Evolutionary conservation across 1,140 invertebrate genomes (phyloP).

Genomic region (Thereuonema tuberculata): DNA sequence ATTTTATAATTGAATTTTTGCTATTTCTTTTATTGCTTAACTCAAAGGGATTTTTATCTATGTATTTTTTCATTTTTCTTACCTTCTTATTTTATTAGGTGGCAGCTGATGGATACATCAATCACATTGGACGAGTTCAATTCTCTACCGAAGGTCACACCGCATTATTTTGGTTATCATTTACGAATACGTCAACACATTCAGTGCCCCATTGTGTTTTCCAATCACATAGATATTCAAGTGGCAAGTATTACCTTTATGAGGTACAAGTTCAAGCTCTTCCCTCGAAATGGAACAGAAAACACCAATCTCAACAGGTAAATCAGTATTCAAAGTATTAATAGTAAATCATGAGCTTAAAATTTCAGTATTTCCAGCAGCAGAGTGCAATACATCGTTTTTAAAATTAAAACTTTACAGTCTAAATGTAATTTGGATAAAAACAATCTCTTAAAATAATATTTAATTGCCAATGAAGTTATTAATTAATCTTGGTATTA

Average conservation of each 20-base stretch:
- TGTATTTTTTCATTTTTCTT: not conserved
- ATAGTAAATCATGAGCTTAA: not conserved
- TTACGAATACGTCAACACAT: conserved; percentile 11
- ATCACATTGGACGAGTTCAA: conserved; percentile 39
- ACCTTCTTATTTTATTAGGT: conserved; percentile 28
- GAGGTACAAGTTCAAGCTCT: conserved; percentile 24
- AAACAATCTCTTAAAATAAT: too few species aligned
- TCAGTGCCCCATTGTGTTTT: not conserved
- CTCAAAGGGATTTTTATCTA: not conserved
- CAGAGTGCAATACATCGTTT: too few species aligned
- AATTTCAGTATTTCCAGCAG: not conserved
- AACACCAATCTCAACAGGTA: not conserved
- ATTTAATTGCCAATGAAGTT: too few species aligned
- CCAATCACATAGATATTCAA: not conserved
- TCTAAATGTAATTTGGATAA: too few species aligned
- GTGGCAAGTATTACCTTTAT: conserved; percentile 6
- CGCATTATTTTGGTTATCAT: conserved; percentile 28
- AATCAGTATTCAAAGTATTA: not conserved
- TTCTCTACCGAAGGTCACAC: conserved; percentile 31
- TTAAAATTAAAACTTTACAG: not conserved
- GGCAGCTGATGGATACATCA: conserved; percentile 39
- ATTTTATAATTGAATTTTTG: not conserved
- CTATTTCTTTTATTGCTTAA: not conserved
- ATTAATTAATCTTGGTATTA: too few species aligned
- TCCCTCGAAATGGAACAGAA: conserved; percentile 9